These are phyloP conservation scores for Heliconius hewitsoni DNA, from an alignment of 1,140 invertebrate genomes.

Conservation along the genomic window DNA sequence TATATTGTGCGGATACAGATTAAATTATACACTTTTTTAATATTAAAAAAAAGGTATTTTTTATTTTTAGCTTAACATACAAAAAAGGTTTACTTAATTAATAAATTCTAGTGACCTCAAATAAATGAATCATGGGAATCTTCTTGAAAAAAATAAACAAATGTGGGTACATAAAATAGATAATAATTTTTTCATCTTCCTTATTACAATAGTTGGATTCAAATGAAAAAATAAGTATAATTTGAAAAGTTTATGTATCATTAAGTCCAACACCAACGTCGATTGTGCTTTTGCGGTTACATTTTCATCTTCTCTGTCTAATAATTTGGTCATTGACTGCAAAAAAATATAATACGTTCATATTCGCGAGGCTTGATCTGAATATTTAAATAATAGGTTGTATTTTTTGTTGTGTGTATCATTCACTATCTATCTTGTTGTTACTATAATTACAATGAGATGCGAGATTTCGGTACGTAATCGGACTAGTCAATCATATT, in stretches of 20 bases:
- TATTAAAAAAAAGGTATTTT: no score
- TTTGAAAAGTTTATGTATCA: conserved; percentile 16
- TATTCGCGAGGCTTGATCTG: conserved; percentile 23
- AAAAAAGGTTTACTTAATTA: background rate
- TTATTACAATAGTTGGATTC: background rate
- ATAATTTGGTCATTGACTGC: conserved; percentile 43
- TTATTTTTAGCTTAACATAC: no score
- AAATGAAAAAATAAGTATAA: background rate
- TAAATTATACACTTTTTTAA: no score
- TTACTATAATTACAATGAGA: conserved; percentile 30
- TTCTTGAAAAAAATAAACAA: background rate
- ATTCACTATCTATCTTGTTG: conserved; percentile 22
- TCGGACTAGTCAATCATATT: conserved; percentile 23
- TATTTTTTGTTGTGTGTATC: conserved; percentile 17
- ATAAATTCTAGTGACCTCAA: background rate
- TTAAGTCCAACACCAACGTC: conserved; percentile 18
- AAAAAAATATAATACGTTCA: conserved; percentile 11
- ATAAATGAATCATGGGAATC: background rate
- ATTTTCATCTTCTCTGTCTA: conserved; percentile 30
- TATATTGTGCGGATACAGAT: no score
- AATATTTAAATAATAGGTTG: conserved; percentile 29
- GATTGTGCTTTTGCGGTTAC: conserved; percentile 37
- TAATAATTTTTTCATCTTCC: background rate
- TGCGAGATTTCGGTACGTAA: conserved; percentile 27
- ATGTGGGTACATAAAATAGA: background rate